Conservation (phyloP, 2,888 invertebrate genomes). For the Tridacna gigas region DNA sequence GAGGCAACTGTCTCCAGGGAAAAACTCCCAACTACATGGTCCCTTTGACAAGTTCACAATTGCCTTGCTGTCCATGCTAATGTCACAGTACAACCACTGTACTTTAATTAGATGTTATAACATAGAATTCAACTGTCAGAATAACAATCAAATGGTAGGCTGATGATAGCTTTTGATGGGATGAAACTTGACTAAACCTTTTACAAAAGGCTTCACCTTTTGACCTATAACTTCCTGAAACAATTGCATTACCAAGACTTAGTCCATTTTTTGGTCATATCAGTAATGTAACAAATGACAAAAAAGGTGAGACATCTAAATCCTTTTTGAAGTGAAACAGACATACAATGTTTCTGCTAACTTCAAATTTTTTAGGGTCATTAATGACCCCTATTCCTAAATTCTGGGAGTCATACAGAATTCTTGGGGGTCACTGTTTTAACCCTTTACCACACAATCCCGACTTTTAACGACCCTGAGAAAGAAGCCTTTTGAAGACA, state of each 20-base stretch:
- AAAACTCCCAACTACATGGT: conserved; percentile 4
- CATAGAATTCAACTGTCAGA: conserved; percentile 9
- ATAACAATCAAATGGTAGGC: conserved; percentile 4
- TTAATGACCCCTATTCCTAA: too few relatives aligned
- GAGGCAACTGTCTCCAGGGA: neutral
- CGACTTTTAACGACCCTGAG: too few relatives aligned
- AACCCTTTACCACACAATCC: too few relatives aligned
- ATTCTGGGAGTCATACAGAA: too few relatives aligned
- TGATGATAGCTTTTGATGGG: conserved; percentile 12
- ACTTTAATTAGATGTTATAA: conserved; percentile 12
- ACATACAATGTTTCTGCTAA: neutral
- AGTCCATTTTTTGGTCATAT: neutral
- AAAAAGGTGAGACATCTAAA: neutral
- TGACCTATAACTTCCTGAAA: neutral
- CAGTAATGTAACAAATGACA: too few relatives aligned
- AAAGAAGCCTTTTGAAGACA: neutral
- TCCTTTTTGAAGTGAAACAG: neutral
- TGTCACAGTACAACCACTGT: neutral
- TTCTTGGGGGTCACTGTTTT: too few relatives aligned
- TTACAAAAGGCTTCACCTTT: neutral
- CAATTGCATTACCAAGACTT: neutral
- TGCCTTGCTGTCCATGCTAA: neutral
- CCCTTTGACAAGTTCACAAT: conserved; percentile 2
- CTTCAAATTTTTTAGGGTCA: too few relatives aligned
- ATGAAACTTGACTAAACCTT: neutral